phyloP scores from a whole-genome alignment of 2,113 vertebrate species.

The Cyanocitta stelleri region DNA sequence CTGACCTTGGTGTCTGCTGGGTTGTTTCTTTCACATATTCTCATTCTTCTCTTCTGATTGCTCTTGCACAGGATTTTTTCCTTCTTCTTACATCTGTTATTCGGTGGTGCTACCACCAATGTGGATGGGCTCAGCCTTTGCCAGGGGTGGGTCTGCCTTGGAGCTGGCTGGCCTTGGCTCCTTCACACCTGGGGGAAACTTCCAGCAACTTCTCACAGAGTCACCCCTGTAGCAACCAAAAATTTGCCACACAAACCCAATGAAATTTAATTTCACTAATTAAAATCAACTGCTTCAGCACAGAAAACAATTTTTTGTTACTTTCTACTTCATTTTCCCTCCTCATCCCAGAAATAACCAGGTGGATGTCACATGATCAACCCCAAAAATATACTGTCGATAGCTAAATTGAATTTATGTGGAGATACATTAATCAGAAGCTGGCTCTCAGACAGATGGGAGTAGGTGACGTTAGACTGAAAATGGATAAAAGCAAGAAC shows the following conservation, averaged over 20 bases:
- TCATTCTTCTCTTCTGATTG: not conserved
- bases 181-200: rapidly evolving
- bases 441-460: not conserved
- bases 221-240: not conserved
- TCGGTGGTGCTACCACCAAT: too few relatives aligned
- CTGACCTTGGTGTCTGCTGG: not conserved
- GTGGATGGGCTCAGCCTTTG: not conserved
- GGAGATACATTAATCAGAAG: not conserved
- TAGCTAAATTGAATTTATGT: not conserved
- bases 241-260: not conserved
- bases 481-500: not conserved
- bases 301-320: not conserved
- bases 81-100: not conserved
- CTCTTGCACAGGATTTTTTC: not conserved
- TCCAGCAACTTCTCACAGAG: not conserved
- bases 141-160: rapidly evolving
- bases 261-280: not conserved
- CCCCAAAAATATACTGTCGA: not conserved
- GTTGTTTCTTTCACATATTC: not conserved
- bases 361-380: not conserved
- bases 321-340: not conserved
- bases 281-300: not conserved
- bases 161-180: not conserved
- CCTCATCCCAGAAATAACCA: not conserved
- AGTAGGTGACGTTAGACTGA: not conserved